phyloP scores from a whole-genome alignment of 1,140 invertebrate genomes.

The Cyclina sinensis region DNA sequence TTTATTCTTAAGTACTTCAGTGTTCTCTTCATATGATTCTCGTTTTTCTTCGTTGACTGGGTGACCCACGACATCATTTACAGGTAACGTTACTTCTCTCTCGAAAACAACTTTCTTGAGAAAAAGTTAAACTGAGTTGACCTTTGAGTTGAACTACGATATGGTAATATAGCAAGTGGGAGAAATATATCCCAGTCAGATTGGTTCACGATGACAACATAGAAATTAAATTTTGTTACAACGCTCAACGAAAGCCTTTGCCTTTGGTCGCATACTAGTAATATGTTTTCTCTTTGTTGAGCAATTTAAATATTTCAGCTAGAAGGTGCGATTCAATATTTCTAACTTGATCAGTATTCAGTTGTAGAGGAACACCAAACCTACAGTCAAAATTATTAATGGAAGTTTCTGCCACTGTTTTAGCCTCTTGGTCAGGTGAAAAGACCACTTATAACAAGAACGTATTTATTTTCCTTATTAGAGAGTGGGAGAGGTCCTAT shows the following conservation, averaged over 20 bases:
- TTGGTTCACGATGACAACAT: conserved; percentile 21
- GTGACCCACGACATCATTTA: not conserved
- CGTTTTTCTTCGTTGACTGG: not conserved
- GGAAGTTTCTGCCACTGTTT: not conserved
- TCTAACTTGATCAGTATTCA: conserved; percentile 16
- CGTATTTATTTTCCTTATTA: no score
- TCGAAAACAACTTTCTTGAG: conserved; percentile 15
- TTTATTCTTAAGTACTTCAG: not conserved
- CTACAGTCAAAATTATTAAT: conserved; percentile 4
- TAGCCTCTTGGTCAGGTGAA: conserved; percentile 20
- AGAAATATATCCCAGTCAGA: conserved; percentile 23
- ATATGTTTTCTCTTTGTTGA: not conserved
- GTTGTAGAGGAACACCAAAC: conserved; percentile 17
- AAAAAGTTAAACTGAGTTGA: not conserved
- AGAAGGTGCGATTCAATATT: conserved; percentile 14
- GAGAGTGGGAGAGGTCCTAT: not conserved
- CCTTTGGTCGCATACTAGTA: not conserved
- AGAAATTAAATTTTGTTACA: not conserved
- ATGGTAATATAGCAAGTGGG: conserved; percentile 7
- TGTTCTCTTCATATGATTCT: not conserved
- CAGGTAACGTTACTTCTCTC: not conserved
- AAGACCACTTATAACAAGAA: no score
- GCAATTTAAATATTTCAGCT: not conserved
- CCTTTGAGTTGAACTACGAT: not conserved
- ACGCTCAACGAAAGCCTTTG: conserved; percentile 3